A percentile compares a stretch with the other conserved stretches of the same genome.
phyloP scores from a whole-genome alignment of 2,888 invertebrate species.

The Chalcosyrphus nemorum region DNA sequence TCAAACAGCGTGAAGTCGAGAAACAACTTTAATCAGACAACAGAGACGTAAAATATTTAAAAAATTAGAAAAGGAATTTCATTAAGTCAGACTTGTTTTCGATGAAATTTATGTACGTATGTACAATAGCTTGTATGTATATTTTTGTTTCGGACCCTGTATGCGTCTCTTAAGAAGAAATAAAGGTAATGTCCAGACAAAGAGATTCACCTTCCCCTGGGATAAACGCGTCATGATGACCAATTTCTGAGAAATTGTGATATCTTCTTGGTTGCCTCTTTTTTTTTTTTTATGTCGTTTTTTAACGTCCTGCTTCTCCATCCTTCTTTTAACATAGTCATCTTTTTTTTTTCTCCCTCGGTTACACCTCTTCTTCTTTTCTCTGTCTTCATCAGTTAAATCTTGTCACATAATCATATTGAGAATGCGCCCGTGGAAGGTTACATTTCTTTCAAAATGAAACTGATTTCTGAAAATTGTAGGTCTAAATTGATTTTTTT shows the following conservation, averaged over 20 bases:
- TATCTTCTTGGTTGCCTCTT: slow-evolving; percentile 59
- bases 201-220: slow-evolving; percentile 59
- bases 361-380: slow-evolving; percentile 43
- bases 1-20: slow-evolving; percentile 64
- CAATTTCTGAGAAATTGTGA: slow-evolving; percentile 69
- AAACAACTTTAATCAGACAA: slow-evolving; percentile 64
- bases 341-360: slow-evolving; percentile 38
- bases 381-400: slow-evolving; percentile 54
- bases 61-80: slow-evolving; percentile 63
- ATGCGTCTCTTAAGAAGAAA: slow-evolving; percentile 37
- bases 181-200: slow-evolving; percentile 67
- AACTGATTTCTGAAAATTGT: slow-evolving; percentile 50
- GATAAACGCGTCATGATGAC: slow-evolving; percentile 69
- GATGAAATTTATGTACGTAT: slow-evolving; percentile 43
- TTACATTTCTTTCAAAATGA: slow-evolving; percentile 44
- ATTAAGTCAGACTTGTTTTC: slow-evolving; percentile 64
- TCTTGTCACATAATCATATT: slow-evolving; percentile 65
- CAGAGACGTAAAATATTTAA: slow-evolving; percentile 64
- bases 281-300: slow-evolving; percentile 31
- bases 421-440: slow-evolving; percentile 46
- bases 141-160: not conserved
- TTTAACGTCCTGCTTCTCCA: slow-evolving; percentile 44
- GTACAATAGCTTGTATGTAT: slow-evolving; percentile 20
- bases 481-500: not conserved
- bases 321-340: slow-evolving; percentile 59